A percentile compares a stretch with the other conserved stretches of the same genome.
phyloP scores from a whole-genome alignment of 2,797 vertebrate species.

The Sciurus vulgaris region DNA sequence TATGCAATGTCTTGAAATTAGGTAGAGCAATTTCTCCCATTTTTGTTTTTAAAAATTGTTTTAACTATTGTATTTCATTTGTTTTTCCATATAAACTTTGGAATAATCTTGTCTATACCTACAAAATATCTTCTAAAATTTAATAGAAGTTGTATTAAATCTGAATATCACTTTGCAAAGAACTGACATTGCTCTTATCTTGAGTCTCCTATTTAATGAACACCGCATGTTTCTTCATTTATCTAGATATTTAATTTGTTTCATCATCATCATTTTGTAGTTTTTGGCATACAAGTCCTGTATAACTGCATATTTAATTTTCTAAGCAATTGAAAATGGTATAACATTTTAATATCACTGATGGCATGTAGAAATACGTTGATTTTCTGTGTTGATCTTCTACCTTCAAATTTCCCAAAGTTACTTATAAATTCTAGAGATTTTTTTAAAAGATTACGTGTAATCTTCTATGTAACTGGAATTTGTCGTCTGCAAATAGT shows the following conservation, averaged over 20 bases:
- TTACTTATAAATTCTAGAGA: neutral
- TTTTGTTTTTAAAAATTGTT: neutral
- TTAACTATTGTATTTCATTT: neutral
- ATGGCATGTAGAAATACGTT: neutral
- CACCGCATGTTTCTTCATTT: neutral
- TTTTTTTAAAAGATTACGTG: neutral
- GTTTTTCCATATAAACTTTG: neutral
- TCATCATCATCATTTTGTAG: neutral
- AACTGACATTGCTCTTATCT: neutral
- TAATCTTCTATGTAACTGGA: neutral
- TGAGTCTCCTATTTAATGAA: neutral
- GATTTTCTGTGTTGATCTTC: neutral
- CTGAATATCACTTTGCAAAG: neutral
- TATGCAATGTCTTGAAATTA: neutral
- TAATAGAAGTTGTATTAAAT: neutral
- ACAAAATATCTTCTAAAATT: neutral
- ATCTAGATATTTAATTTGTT: neutral
- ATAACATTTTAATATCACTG: neutral
- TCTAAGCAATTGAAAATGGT: neutral
- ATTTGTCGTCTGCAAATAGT: neutral
- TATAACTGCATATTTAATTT: neutral
- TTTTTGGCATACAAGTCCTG: neutral
- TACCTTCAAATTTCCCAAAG: neutral
- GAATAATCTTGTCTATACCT: neutral
- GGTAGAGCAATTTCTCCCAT: neutral